Conservation (phyloP, 92 coral and sea anemone species). For the Metridium senile region DNA sequence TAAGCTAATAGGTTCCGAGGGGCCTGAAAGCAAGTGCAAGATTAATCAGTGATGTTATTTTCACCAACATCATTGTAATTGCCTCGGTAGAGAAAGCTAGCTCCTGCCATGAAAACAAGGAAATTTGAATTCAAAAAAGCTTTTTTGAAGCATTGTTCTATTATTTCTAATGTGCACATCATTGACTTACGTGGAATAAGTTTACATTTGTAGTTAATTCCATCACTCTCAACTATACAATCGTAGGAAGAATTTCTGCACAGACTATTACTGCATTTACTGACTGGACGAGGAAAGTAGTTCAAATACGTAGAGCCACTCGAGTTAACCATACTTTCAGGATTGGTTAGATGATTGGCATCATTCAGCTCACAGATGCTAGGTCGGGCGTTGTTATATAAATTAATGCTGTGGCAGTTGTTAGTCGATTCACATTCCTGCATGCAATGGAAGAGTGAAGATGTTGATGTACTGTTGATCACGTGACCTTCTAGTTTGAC, state of each 20-base stretch:
- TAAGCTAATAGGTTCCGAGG: no score
- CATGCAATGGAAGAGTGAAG: neutral
- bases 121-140: no score
- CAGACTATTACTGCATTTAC: neutral
- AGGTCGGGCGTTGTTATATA: neutral
- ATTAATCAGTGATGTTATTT: no score
- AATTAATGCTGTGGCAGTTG: neutral
- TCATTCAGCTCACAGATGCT: neutral
- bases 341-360: neutral
- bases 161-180: no score
- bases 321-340: neutral
- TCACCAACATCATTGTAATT: no score
- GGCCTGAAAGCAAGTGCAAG: no score
- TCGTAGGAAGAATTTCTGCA: neutral
- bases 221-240: neutral
- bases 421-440: neutral
- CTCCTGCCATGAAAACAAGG: no score
- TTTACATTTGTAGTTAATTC: neutral
- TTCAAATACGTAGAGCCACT: neutral
- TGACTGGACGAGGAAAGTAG: neutral
- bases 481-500: no score
- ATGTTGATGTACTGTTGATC: no score
- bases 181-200: neutral
- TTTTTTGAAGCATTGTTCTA: no score
- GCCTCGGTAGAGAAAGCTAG: no score